Percentiles rank a stretch among this genome's conserved stretches.
These are phyloP conservation scores for Spongilla lacustris DNA, from an alignment of 37 sponge, comb jelly and placozoan genomes.

Conservation along the genomic window DNA sequence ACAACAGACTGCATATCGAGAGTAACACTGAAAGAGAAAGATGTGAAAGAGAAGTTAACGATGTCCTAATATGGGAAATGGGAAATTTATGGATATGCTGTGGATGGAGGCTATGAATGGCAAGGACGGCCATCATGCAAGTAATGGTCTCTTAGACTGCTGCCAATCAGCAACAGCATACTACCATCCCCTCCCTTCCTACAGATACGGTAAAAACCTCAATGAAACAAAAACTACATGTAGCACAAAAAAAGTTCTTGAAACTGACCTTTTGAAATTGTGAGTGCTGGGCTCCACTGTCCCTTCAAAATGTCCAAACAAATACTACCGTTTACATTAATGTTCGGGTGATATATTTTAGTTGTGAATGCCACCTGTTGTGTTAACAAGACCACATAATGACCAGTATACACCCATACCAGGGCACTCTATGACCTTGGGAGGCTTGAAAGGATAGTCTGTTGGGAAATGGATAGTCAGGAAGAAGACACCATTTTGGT, in stretches of 20 bases:
- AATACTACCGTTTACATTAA: slow-evolving; percentile 96
- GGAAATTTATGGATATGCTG: too few relatives aligned
- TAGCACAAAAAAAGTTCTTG: too few relatives aligned
- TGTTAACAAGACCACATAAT: neutral
- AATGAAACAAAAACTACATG: too few relatives aligned
- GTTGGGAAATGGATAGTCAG: slow-evolving; percentile 96
- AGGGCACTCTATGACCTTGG: slow-evolving; percentile 57
- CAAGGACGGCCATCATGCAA: too few relatives aligned
- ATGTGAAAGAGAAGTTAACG: too few relatives aligned
- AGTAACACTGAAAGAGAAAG: slow-evolving; percentile 82
- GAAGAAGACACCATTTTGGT: slow-evolving; percentile 91
- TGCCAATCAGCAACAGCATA: too few relatives aligned
- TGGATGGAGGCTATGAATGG: too few relatives aligned
- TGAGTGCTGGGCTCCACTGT: slow-evolving; percentile 90
- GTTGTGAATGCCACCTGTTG: slow-evolving; percentile 90
- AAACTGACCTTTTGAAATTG: slow-evolving; percentile 66
- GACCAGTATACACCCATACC: neutral
- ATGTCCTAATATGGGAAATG: too few relatives aligned
- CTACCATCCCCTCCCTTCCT: too few relatives aligned
- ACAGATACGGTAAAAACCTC: too few relatives aligned
- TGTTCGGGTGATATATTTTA: slow-evolving; percentile 95
- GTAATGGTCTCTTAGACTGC: too few relatives aligned
- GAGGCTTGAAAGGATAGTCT: slow-evolving; percentile 96
- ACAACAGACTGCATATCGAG: slow-evolving; percentile 91
- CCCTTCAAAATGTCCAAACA: slow-evolving; percentile 95